These are phyloP conservation scores for Polymixis flavicincta DNA, from an alignment of 2,888 invertebrate genomes.

Conservation along the genomic window DNA sequence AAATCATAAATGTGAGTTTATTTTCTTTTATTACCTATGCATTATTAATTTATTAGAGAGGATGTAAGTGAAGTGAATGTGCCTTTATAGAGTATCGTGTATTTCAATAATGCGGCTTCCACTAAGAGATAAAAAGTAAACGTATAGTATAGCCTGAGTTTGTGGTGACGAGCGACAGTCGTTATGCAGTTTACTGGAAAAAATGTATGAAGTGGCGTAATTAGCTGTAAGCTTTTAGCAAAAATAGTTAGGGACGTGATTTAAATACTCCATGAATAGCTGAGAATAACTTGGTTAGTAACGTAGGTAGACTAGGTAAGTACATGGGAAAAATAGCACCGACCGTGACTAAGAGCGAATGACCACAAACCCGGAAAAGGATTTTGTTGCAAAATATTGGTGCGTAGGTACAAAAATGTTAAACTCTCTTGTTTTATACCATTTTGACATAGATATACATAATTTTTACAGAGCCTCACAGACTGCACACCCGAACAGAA, in stretches of 20 bases:
- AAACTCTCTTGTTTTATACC: not conserved
- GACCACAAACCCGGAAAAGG: too few species aligned
- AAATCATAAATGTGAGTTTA: constrained; percentile 37
- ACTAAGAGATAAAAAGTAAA: not conserved
- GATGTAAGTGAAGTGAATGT: not conserved
- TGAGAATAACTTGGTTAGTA: too few species aligned
- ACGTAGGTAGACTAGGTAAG: not conserved
- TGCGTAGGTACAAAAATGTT: not conserved
- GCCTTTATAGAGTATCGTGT: not conserved
- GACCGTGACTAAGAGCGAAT: not conserved
- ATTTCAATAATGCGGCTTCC: not conserved
- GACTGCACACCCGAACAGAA: constrained; percentile 95
- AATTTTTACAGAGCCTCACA: constrained; percentile 93
- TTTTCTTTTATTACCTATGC: not conserved
- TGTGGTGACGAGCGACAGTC: not conserved
- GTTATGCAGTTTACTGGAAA: not conserved
- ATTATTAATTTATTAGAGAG: not conserved
- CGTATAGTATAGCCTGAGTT: not conserved
- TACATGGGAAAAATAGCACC: not conserved
- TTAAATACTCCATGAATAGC: not conserved
- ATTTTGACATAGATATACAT: not conserved
- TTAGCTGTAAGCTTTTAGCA: not conserved
- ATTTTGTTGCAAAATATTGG: not conserved
- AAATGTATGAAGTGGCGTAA: not conserved
- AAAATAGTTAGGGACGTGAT: not conserved